These are phyloP conservation scores for Tetragnatha montana DNA, from an alignment of 2,888 invertebrate genomes.

Conservation along the genomic window DNA sequence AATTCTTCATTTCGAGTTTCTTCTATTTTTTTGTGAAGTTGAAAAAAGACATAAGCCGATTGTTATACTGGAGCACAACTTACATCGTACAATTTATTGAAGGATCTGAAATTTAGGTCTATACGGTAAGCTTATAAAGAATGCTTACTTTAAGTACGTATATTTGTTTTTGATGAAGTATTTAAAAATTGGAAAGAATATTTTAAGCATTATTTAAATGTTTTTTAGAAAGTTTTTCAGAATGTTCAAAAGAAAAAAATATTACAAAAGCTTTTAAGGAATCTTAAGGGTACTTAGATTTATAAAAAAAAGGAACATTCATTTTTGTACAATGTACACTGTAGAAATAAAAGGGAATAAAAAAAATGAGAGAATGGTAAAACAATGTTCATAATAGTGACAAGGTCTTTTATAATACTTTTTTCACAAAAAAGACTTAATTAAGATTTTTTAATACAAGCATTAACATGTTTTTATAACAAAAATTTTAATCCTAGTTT, in stretches of 20 bases:
- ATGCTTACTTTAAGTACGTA: not conserved
- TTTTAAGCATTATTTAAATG: not conserved
- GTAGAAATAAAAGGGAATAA: too few relatives aligned
- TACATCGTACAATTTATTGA: not conserved
- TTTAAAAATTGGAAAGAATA: too few relatives aligned
- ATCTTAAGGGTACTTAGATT: not conserved
- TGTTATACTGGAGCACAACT: not conserved
- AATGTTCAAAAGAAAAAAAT: not conserved
- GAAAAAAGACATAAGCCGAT: not conserved
- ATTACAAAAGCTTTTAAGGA: not conserved
- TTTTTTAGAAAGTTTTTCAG: not conserved
- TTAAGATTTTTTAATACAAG: too few relatives aligned
- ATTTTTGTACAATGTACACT: too few relatives aligned
- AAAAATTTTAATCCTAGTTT: too few relatives aligned
- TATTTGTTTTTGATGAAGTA: not conserved
- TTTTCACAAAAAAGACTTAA: too few relatives aligned
- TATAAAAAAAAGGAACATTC: too few relatives aligned
- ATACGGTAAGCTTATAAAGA: not conserved
- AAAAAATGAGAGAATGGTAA: too few relatives aligned
- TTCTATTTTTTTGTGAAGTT: slow-evolving; percentile 4
- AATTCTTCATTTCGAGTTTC: slow-evolving; percentile 21
- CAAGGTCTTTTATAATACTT: too few relatives aligned
- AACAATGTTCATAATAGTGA: too few relatives aligned
- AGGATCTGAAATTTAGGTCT: not conserved
- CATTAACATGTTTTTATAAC: too few relatives aligned